Evolutionary conservation across 2,797 vertebrate species (phyloP), one percentile per base, ranked within the genome.

Genomic region (Syngnathus acus): DNA sequence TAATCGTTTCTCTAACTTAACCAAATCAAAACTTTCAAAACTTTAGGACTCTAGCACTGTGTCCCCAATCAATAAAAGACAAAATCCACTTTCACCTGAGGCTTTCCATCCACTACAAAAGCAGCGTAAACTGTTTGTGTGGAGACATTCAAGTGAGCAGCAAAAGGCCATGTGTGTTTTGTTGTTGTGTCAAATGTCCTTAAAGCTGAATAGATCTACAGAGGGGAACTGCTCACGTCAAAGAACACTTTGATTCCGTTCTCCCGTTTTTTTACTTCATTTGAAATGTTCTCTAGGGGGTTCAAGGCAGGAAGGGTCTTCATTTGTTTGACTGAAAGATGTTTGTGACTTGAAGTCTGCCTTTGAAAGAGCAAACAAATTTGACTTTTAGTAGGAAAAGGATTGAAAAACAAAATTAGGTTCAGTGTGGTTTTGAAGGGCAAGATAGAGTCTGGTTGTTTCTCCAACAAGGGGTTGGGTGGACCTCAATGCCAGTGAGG

Each of bases 351-450:
- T 78, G 62, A 60, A 69, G 67, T 72, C 68, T 81, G 74, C 70
- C 57, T 83, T 83, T 87, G 71, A 77, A 68, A 65, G 75, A 83
- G 79, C 75, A 82, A 83, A 87, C 70, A 59, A 70, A 66, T 82
- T 87, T 88, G 87, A 89, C 85, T 83, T 84, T 57, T 88, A 88
- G 74, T 77, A 77, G 79, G 66, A 64, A 82, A 79, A 84, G 78
- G 71, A 32, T 32, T 32, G 26, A 32, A 32, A 32, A 32, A 2
- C 2, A 32, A 32, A 32, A 84, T 78, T 78, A 76, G 67, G 74
- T 66, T 48, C 66, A 62, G 65, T 86, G 85, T 80, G 69, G 62
- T 68, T 81, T 82, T 76, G 1, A 11, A 21, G 21, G 23, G n/a
- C 17, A n/a, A 51, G 50, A 37, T 57, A 57, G 5, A 10, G 16